Evolutionary conservation across 2,113 vertebrate genomes (phyloP).

Genomic region (Eubucco bourcierii): DNA sequence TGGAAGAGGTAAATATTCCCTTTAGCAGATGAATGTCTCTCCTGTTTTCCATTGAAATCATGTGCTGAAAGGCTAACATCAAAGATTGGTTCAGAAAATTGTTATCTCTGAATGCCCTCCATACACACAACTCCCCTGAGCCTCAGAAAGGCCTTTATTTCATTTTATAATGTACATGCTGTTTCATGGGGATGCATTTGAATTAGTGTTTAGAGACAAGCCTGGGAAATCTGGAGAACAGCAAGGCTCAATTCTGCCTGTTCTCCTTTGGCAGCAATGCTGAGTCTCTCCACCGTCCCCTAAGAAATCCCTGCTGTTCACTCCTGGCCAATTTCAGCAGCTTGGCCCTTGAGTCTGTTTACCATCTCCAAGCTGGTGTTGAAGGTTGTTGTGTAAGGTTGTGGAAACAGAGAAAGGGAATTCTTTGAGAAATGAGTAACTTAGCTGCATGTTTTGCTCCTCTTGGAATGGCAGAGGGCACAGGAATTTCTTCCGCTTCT

Average conservation of each 20-base stretch:
- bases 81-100: conserved; percentile 35
- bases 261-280: not conserved
- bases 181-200: not conserved
- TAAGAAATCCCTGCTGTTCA: not conserved
- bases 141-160: not conserved
- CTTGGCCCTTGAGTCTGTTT: not conserved
- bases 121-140: not conserved
- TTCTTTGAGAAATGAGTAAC: not conserved
- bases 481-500: not conserved
- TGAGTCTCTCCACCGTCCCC: accelerated
- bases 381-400: not conserved
- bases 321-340: not conserved
- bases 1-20: conserved; percentile 24
- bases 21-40: conserved; percentile 38
- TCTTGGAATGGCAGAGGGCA: not conserved
- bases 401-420: not conserved
- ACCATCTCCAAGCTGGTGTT: not conserved
- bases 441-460: not conserved
- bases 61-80: not conserved
- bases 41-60: conserved; percentile 20
- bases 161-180: not conserved
- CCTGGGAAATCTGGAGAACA: not conserved
- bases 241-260: not conserved
- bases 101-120: not conserved
- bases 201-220: not conserved